Evolutionary conservation across 2,888 invertebrate species (phyloP).

Genomic region (Melieria picta): DNA sequence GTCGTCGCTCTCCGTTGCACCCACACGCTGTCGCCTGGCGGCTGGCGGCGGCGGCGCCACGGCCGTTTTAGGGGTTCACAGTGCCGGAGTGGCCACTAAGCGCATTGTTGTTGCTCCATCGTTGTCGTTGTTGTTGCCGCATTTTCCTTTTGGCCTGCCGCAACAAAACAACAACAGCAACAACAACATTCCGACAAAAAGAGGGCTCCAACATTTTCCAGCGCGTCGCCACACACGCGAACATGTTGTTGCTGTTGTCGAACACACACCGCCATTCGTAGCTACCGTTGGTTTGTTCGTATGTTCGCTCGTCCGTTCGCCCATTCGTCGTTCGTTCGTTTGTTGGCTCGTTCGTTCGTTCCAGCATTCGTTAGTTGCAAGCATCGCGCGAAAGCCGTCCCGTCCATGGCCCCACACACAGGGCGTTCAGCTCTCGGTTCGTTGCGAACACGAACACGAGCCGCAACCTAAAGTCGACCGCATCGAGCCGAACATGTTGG

Average conservation of each 20-base stretch:
- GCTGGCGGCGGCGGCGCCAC: background rate
- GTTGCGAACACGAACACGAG: too few relatives aligned
- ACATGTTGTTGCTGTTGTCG: constrained; percentile 19
- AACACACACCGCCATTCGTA: background rate
- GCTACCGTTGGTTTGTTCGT: constrained; percentile 38
- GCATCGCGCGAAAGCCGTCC: too few relatives aligned
- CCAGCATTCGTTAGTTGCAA: too few relatives aligned
- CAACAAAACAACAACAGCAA: constrained; percentile 2
- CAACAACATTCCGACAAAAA: background rate
- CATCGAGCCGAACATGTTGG: background rate
- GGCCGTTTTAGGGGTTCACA: background rate
- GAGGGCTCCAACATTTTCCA: constrained; percentile 12
- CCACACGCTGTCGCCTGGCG: background rate
- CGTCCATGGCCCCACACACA: too few relatives aligned
- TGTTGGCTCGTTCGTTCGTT: constrained; percentile 31
- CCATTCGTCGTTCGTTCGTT: constrained; percentile 13
- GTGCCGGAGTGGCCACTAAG: constrained; percentile 12
- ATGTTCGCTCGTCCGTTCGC: constrained; percentile 38
- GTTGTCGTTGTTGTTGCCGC: constrained; percentile 19
- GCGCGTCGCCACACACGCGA: constrained; percentile 2
- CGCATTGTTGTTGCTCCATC: constrained; percentile 20
- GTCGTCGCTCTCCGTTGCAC: background rate
- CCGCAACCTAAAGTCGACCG: too few relatives aligned
- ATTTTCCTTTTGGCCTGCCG: constrained; percentile 16
- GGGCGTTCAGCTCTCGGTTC: too few relatives aligned